phyloP scores from a whole-genome alignment of 2,888 invertebrate species.

The Erpobdella octoculata region DNA sequence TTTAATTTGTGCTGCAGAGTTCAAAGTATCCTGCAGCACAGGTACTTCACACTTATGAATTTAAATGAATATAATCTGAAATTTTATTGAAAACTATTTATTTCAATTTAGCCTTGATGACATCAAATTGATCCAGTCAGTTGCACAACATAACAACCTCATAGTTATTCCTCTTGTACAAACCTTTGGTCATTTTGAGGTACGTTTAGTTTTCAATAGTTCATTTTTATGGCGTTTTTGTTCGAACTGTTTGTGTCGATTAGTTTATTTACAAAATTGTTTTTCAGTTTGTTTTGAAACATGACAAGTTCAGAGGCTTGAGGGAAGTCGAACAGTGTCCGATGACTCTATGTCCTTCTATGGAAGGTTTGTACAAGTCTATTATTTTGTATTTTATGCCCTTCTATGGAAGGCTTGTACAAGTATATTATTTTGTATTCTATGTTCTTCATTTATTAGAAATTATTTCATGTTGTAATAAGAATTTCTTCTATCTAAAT shows the following conservation, averaged over 20 bases:
- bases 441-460: constrained; percentile 75
- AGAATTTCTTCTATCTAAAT: too few relatives aligned
- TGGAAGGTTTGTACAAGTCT: constrained; percentile 45
- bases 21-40: too few relatives aligned
- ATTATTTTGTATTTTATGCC: constrained; percentile 72
- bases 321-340: constrained; percentile 61
- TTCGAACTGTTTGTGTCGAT: too few relatives aligned
- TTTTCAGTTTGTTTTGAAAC: constrained; percentile 66
- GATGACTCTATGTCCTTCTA: constrained; percentile 65
- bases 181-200: constrained; percentile 76
- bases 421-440: too few relatives aligned
- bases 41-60: too few relatives aligned
- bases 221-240: too few relatives aligned
- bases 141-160: constrained; percentile 60
- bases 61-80: too few relatives aligned
- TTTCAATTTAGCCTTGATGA: constrained; percentile 39
- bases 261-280: too few relatives aligned
- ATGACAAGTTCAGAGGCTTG: constrained; percentile 61
- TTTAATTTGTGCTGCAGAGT: too few relatives aligned
- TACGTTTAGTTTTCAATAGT: constrained; percentile 30
- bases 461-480: too few relatives aligned
- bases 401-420: constrained; percentile 55
- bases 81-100: too few relatives aligned
- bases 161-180: constrained; percentile 73
- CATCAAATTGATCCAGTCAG: constrained; percentile 58